phyloP scores from a whole-genome alignment of 1,140 invertebrate genomes.

The Cotesia glomerata region DNA sequence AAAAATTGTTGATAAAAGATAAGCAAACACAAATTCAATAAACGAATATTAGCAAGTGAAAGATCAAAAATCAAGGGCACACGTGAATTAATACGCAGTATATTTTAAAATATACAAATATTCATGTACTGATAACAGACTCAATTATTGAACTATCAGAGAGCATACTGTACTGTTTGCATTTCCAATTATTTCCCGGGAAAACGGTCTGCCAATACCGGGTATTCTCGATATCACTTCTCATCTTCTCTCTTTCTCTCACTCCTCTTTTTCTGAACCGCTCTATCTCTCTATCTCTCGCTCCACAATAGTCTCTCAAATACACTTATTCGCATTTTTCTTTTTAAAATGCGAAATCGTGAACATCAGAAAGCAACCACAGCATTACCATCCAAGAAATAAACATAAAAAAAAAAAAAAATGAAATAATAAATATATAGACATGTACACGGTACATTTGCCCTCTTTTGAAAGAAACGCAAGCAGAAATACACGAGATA shows the following conservation, averaged over 20 bases:
- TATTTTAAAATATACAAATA: conserved; percentile 30
- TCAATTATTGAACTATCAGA: conserved; percentile 65
- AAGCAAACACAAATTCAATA: no score
- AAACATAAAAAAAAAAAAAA: conserved; percentile 1
- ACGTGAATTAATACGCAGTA: not conserved
- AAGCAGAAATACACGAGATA: no score
- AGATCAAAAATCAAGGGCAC: not conserved
- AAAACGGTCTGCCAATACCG: conserved; percentile 62
- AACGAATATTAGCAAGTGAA: no score
- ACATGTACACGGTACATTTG: not conserved
- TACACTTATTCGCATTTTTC: not conserved
- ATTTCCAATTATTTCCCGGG: conserved; percentile 64
- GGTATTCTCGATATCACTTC: conserved; percentile 51
- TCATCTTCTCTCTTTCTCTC: conserved; percentile 29
- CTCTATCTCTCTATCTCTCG: conserved; percentile 19
- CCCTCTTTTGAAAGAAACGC: not conserved
- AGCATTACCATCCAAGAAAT: not conserved
- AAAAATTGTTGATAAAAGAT: no score
- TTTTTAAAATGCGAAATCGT: not conserved
- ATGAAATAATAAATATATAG: not conserved
- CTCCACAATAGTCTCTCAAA: not conserved
- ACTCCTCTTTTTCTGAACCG: not conserved
- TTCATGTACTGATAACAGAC: conserved; percentile 61
- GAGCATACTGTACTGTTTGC: conserved; percentile 59
- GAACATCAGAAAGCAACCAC: not conserved